Evolutionary conservation across 2,888 invertebrate species (phyloP).

Genomic region (Coenonympha glycerion): DNA sequence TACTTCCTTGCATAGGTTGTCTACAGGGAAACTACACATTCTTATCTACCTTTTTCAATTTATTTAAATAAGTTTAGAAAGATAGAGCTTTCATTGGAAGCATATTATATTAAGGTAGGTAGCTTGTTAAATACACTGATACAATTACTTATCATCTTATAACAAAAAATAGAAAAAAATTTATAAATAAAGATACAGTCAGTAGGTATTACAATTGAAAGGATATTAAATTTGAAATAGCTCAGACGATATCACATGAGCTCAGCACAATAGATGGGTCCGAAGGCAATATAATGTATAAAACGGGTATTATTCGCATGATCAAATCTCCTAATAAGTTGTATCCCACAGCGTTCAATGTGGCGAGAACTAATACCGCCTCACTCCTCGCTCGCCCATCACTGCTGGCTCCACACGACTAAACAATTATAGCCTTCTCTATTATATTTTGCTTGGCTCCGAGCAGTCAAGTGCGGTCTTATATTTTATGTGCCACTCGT

Average conservation of each 20-base stretch:
- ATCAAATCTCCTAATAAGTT: slow-evolving; percentile 73
- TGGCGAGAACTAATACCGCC: slow-evolving; percentile 61
- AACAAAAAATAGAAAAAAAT: slow-evolving; percentile 10
- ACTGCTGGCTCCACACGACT: slow-evolving; percentile 46
- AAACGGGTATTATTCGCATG: slow-evolving; percentile 71
- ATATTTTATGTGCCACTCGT: slow-evolving; percentile 1
- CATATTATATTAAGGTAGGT: too few relatives aligned
- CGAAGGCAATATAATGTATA: slow-evolving; percentile 68
- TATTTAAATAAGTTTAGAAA: too few relatives aligned
- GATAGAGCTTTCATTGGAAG: too few relatives aligned
- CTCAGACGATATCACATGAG: slow-evolving; percentile 50
- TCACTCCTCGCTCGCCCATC: slow-evolving; percentile 42
- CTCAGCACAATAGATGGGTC: slow-evolving; percentile 43
- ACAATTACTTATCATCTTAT: slow-evolving; percentile 1
- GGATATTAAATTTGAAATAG: slow-evolving; percentile 44
- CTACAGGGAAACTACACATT: too few relatives aligned
- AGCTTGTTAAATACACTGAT: too few relatives aligned
- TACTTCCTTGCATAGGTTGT: too few relatives aligned
- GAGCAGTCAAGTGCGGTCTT: slow-evolving; percentile 10
- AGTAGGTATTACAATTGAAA: slow-evolving; percentile 20
- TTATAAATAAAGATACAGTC: slow-evolving; percentile 9
- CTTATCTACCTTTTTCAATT: too few relatives aligned
- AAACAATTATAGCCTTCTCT: slow-evolving; percentile 38
- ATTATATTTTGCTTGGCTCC: slow-evolving; percentile 33
- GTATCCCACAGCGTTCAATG: slow-evolving; percentile 71